Base-by-base conservation (phyloP, 2,113 vertebrate species). In the Chascanopsetta lugubris region DNA sequence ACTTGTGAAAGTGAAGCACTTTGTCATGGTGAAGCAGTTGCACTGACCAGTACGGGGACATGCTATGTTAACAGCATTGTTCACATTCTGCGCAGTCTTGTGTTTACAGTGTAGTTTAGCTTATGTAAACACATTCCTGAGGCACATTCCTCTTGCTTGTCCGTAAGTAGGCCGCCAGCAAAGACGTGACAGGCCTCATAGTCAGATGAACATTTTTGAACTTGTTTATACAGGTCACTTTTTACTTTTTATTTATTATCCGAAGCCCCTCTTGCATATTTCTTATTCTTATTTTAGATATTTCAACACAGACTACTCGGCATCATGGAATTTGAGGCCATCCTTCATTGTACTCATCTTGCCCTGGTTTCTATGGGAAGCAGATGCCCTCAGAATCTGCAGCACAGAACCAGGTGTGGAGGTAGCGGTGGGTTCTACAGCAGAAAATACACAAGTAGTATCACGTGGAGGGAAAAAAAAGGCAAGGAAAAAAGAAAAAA, bases 361-460 rank as follows among this genome's bases (percentile, higher is more conserved):
- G 67, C 46, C 70, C 80, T 74, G 65, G 56, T 71, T 76, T 83
- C 42, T 68, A 48, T 61, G 22, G 2, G 47, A 73, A 77, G 61
- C 46, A 58, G 48, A 76, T 59, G 48, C 22, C 67, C 77, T 87
- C 50, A 71, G 56, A 81, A 73, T 80, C 24, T 58, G 79, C 62
- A 64, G 36, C 13, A 45, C 71, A 40, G 73, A 29, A 65, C 62
- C 68, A 85, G 58, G 61, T 85, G 69, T 82, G 73, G 80, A 76
- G 72, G 50, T 61, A 53, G 74, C 59, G 66, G 51, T 85, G 73
- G 47, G 79, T 69, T 82, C 83, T 42, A 89, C 75, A 89, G 83
- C 79, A 71, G 85, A 79, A 75, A 71, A 83, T 85, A 85, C 72
- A 89, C n/a, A 32, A 71, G 80, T 80, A 77, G 67, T 77, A 72